A percentile compares a stretch with the other conserved stretches of the same genome.
These are phyloP conservation scores for Andricus quercusramuli DNA, from an alignment of 2,888 invertebrate genomes.

Conservation along the genomic window DNA sequence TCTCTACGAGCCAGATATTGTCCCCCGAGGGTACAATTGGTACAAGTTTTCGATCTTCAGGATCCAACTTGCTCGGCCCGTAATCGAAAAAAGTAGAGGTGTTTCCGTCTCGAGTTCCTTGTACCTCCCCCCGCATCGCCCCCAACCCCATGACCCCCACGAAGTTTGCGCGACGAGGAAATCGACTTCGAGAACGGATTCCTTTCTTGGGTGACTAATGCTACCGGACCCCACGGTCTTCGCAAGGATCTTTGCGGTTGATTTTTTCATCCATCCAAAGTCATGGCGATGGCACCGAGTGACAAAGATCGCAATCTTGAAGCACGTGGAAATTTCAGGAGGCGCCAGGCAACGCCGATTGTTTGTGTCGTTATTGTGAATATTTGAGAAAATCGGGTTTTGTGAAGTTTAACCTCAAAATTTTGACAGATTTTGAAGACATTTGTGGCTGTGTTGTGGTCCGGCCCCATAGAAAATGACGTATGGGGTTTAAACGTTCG, in stretches of 20 bases:
- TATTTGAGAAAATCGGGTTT: background rate
- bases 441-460: background rate
- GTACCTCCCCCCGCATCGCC: background rate
- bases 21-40: constrained; percentile 8
- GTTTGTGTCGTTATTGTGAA: constrained; percentile 18
- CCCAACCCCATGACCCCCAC: background rate
- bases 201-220: constrained; percentile 39
- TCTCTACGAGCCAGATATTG: constrained; percentile 23
- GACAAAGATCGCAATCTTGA: background rate
- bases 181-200: constrained; percentile 19
- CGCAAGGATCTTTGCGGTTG: constrained; percentile 38
- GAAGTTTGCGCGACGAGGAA: constrained; percentile 13
- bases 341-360: constrained; percentile 24
- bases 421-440: background rate
- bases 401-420: constrained; percentile 3
- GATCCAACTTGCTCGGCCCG: background rate
- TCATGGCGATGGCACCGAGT: background rate
- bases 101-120: background rate
- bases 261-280: constrained; percentile 34
- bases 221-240: constrained; percentile 6
- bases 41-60: constrained; percentile 10
- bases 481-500: constrained; percentile 20
- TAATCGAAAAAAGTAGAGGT: background rate
- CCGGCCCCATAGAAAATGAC: constrained; percentile 25
- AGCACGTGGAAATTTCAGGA: constrained; percentile 7